A percentile compares a stretch with the other conserved stretches of the same genome.
phyloP scores from a whole-genome alignment of 2,113 vertebrate species.

The Pelobates fuscus region DNA sequence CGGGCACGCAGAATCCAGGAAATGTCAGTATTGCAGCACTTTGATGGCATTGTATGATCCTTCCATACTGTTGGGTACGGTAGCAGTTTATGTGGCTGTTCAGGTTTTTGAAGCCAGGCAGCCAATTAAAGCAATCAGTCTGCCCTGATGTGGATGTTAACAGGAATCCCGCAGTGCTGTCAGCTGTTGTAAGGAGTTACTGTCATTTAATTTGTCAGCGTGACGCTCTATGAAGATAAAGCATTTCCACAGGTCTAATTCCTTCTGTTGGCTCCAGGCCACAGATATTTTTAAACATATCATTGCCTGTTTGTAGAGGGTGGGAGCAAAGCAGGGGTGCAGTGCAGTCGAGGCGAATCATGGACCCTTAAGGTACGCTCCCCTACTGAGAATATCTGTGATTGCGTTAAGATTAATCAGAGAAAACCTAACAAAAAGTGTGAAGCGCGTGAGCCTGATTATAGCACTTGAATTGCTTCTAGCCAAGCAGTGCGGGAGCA shows the following conservation, averaged over 20 bases:
- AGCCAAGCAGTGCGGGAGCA: neutral
- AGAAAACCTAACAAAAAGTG: constrained; percentile 7
- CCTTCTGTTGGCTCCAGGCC: constrained; percentile 44
- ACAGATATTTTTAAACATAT: constrained; percentile 21
- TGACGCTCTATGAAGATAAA: constrained; percentile 47
- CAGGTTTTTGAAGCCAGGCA: constrained; percentile 7
- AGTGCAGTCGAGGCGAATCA: no score
- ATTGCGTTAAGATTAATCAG: constrained; percentile 25
- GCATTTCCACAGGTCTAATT: constrained; percentile 45
- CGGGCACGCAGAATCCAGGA: neutral
- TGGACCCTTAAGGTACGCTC: neutral
- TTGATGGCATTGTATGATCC: neutral
- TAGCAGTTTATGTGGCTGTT: neutral
- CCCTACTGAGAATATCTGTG: neutral
- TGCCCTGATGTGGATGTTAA: constrained; percentile 53
- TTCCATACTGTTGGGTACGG: constrained; percentile 25
- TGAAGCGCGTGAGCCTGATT: constrained; percentile 24
- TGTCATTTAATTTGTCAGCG: constrained; percentile 56
- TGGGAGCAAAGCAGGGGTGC: no score
- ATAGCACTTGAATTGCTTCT: constrained; percentile 2
- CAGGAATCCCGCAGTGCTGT: constrained; percentile 53
- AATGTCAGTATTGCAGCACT: no score
- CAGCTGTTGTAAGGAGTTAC: constrained; percentile 55
- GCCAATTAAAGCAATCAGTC: constrained; percentile 57
- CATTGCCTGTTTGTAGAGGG: constrained; percentile 5